Percentiles rank a stretch among this genome's conserved stretches.
Evolutionary conservation across 2,797 vertebrate genomes (phyloP).

Genomic region (Psittacula echo): DNA sequence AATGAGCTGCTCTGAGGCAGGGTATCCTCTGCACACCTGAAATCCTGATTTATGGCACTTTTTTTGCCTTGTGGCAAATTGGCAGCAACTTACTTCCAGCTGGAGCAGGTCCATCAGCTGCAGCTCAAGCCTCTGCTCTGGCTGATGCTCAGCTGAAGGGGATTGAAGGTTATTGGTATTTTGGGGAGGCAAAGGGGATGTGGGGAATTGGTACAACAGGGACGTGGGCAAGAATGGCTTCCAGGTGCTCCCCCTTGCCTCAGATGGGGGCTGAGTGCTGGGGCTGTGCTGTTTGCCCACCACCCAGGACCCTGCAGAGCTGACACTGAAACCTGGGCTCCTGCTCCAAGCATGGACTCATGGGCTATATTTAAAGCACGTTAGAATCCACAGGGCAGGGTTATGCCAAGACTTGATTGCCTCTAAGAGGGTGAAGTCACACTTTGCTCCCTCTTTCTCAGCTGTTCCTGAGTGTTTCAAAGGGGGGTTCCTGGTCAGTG

Average conservation of each 20-base stretch:
- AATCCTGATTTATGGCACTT: neutral
- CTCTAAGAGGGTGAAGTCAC: neutral
- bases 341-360: accelerated
- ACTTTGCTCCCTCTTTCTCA: neutral
- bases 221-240: neutral
- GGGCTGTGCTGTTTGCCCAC: neutral
- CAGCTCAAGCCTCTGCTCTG: neutral
- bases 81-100: neutral
- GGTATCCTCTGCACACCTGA: too few species aligned
- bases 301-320: neutral
- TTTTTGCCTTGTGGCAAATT: neutral
- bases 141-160: neutral
- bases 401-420: neutral
- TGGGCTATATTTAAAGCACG: neutral
- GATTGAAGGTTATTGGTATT: neutral
- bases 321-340: neutral
- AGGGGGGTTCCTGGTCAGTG: neutral
- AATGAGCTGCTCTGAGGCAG: neutral
- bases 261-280: neutral
- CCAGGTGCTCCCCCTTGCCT: neutral
- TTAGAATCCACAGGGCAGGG: neutral
- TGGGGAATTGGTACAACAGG: neutral
- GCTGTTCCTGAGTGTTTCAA: neutral
- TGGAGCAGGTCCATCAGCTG: neutral
- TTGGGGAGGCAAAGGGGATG: neutral